Base-by-base conservation (phyloP, 2,113 vertebrate genomes). In the Platichthys stellatus region DNA sequence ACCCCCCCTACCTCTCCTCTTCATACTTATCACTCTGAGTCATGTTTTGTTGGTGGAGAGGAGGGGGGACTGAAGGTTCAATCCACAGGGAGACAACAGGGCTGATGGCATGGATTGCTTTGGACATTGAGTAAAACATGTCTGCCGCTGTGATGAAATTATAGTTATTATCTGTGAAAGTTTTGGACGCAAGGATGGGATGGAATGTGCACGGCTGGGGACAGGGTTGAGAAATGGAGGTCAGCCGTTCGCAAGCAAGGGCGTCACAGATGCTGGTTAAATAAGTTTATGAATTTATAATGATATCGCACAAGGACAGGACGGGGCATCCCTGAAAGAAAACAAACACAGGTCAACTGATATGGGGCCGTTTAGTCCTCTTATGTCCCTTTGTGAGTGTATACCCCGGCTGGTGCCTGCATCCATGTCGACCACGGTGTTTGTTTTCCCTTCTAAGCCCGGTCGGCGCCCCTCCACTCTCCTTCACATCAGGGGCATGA, bases 401-500 rank as follows among this genome's bases (percentile, higher is more conserved):
- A 57, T 23, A 40, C 26, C 45, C n/a, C 6, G 14, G 43, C 28
- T 20, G 57, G 35, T 40, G 77, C 58, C 74, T 61, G 71, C 54
- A 28, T 80, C 67, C 65, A 57, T 35, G 53, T 70, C 58, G 35
- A 13, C 43, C 21, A 13, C 3, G 10, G 72, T 84, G 74, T 86
- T 91, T 89, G 80, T 86, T 87, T 90, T 73, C 58, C 78, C 74
- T 60, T 4, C 51, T 60, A 64, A 84, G 76, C 80, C 63, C 62
- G 1, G 0, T 14, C 70, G 69, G 77, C 66, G 49, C 56, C 20
- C 45, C 51, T 54, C 71, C 54, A 21, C 31, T 21, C 60, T 45
- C 24, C 60, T 45, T 13, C 72, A 40, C 35, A 64, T 82, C 76
- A 23, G 77, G 26, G 38, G 47, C 82, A 84, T 85, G 76, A 80